Evolutionary conservation across 2,113 vertebrate genomes (phyloP).

Genomic region (Pelodiscus sinensis): DNA sequence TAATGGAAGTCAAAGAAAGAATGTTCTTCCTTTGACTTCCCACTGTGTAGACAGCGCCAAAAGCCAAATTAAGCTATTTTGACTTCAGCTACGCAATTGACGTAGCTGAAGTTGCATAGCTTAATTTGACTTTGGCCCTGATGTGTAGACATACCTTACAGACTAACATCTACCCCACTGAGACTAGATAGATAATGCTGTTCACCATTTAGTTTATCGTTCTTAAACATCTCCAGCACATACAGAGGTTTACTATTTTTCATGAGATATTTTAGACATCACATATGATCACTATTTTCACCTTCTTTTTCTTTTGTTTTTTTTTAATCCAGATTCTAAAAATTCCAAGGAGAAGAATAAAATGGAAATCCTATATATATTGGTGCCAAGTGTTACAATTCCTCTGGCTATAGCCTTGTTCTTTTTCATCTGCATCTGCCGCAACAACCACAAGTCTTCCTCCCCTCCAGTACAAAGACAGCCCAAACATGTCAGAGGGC

Average conservation of each 20-base stretch:
- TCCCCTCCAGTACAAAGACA: slow-evolving; percentile 88
- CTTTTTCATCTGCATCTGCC: slow-evolving; percentile 98
- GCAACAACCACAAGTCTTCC: slow-evolving; percentile 93
- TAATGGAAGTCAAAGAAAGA: too few species aligned
- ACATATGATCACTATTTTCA: rapidly evolving
- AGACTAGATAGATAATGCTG: too few species aligned
- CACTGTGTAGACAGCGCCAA: too few species aligned
- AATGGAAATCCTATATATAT: slow-evolving; percentile 96
- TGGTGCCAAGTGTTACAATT: slow-evolving; percentile 95
- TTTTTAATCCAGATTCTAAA: slow-evolving; percentile 83
- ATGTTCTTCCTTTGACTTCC: too few species aligned
- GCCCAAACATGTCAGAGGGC: slow-evolving; percentile 92
- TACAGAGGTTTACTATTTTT: neutral
- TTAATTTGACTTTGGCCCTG: too few species aligned
- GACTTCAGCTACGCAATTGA: too few species aligned
- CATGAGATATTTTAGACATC: neutral
- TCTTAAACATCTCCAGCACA: neutral
- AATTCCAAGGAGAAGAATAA: slow-evolving; percentile 93
- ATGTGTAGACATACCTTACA: too few species aligned
- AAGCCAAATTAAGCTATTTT: too few species aligned
- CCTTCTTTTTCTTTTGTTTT: neutral
- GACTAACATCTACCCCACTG: too few species aligned
- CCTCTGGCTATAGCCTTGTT: slow-evolving; percentile 95
- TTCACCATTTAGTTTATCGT: neutral
- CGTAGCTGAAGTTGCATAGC: too few species aligned